phyloP scores from a whole-genome alignment of 1,140 invertebrate genomes.

The Apis mellifera region DNA sequence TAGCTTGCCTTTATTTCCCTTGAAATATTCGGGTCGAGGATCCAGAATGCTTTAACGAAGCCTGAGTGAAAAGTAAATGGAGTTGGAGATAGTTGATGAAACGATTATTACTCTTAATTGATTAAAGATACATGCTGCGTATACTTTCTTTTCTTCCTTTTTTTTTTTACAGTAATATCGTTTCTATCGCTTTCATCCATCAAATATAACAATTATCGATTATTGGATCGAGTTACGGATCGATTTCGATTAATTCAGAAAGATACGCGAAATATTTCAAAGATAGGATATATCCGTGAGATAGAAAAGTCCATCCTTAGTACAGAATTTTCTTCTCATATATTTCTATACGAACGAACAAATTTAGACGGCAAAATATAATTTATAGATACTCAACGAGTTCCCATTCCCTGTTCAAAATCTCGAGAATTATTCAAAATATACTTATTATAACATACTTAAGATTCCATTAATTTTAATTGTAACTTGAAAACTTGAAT shows the following conservation, averaged over 20 bases:
- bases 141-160: not conserved
- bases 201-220: not conserved
- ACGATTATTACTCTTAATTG: too few relatives aligned
- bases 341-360: not conserved
- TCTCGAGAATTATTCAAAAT: not conserved
- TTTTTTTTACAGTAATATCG: not conserved
- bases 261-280: constrained; percentile 19
- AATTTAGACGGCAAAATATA: not conserved
- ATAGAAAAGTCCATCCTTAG: constrained; percentile 6
- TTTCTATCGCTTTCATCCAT: not conserved
- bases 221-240: constrained; percentile 1
- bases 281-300: not conserved
- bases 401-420: too few relatives aligned
- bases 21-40: too few relatives aligned
- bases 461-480: not conserved
- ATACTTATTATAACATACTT: not conserved
- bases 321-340: not conserved
- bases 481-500: too few relatives aligned
- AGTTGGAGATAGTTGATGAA: too few relatives aligned
- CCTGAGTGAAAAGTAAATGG: not conserved
- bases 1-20: not conserved
- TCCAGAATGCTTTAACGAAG: not conserved
- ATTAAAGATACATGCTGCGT: too few relatives aligned
- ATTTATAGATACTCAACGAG: too few relatives aligned
- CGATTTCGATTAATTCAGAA: constrained; percentile 33